Evolutionary conservation across 1,140 invertebrate genomes (phyloP).

Genomic region (Megalonaias nervosa): DNA sequence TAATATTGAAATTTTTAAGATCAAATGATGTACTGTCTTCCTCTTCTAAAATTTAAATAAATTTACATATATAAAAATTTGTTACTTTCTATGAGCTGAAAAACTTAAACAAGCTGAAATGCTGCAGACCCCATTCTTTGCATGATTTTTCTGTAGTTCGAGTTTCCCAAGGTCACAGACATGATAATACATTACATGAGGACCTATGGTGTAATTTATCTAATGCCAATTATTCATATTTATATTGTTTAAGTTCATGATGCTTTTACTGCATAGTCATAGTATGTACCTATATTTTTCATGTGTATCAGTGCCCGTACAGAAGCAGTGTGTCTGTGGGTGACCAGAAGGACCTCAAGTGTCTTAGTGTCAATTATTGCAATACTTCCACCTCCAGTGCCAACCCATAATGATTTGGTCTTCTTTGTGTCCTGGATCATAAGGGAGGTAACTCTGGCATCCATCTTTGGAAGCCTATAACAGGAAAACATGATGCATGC

Average conservation of each 20-base stretch:
- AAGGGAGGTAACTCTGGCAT: conserved; percentile 51
- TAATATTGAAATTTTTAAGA: no score
- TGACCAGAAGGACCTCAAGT: conserved; percentile 35
- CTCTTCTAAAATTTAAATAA: no score
- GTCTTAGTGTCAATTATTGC: conserved; percentile 49
- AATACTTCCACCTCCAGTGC: conserved; percentile 56
- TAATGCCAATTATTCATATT: background rate
- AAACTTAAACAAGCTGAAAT: background rate
- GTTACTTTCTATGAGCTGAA: background rate
- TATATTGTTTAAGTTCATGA: background rate
- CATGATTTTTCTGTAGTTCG: background rate
- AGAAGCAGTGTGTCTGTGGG: conserved; percentile 46
- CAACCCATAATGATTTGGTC: conserved; percentile 52
- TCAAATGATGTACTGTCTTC: no score
- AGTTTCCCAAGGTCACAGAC: background rate
- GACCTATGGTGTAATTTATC: background rate
- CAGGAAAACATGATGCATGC: no score
- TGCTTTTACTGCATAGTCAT: background rate
- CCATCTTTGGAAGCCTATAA: conserved; percentile 36
- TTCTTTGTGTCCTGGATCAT: conserved; percentile 25
- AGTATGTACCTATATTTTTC: conserved; percentile 38
- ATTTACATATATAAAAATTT: no score
- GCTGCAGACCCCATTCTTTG: background rate
- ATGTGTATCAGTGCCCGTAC: conserved; percentile 47
- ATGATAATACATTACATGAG: background rate